phyloP scores from a whole-genome alignment of 1,140 invertebrate genomes.

The Epicauta chinensis region DNA sequence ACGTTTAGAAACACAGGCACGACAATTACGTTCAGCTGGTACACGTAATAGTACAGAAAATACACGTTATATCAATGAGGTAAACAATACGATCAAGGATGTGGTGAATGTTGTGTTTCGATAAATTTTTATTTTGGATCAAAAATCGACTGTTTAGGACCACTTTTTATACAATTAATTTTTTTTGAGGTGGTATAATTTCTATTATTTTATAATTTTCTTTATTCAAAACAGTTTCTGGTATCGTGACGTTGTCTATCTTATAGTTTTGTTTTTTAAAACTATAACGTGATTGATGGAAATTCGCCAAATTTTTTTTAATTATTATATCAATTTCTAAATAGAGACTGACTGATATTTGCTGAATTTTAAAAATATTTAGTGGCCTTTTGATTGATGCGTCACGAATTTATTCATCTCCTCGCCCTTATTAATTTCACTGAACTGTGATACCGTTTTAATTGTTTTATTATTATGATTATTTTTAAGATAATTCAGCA shows the following conservation, averaged over 20 bases:
- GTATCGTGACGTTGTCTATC: no score
- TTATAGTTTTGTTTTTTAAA: slow-evolving; percentile 13
- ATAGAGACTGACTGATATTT: no score
- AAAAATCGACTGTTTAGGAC: slow-evolving; percentile 26
- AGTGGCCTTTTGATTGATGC: neutral
- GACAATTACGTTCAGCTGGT: slow-evolving; percentile 65
- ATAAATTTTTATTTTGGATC: slow-evolving; percentile 48
- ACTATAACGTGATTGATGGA: slow-evolving; percentile 12
- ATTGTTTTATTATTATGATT: no score
- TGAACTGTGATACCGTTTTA: slow-evolving; percentile 32
- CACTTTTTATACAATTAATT: slow-evolving; percentile 18
- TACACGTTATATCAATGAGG: slow-evolving; percentile 60
- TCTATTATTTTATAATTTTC: neutral
- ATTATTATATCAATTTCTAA: neutral
- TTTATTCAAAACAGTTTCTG: no score
- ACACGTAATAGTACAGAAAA: slow-evolving; percentile 64
- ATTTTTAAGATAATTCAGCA: slow-evolving; percentile 17
- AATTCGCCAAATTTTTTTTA: slow-evolving; percentile 11
- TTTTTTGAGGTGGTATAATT: slow-evolving; percentile 17
- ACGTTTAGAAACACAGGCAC: slow-evolving; percentile 71
- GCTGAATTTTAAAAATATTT: no score
- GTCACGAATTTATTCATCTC: neutral
- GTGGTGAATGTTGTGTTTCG: slow-evolving; percentile 74
- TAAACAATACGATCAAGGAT: slow-evolving; percentile 75
- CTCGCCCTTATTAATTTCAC: slow-evolving; percentile 24